Evolutionary conservation across 2,113 vertebrate genomes (phyloP), one percentile per base, ranked within the genome.

Genomic region (Benitochromis conjunctus): DNA sequence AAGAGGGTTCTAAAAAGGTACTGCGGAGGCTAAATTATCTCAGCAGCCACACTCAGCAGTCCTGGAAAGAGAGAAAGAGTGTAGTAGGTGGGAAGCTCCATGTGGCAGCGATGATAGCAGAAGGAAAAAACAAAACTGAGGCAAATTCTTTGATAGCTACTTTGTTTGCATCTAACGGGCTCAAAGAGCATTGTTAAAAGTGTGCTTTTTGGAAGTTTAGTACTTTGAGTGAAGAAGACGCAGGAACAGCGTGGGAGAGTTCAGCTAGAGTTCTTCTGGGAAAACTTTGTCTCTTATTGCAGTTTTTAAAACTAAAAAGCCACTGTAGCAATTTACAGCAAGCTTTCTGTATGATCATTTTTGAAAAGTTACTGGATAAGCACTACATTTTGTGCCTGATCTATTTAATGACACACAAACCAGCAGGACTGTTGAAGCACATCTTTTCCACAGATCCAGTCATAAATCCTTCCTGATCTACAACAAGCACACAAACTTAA

Each of bases 91-190:
- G 84, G 71, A 80, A 79, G 86, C 62, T 84, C 3, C 8, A 38
- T 41, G 89, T 92, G 85, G 86, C 87, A 82, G 90, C 60, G 19
- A 66, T 31, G 71, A 53, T 76, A 76, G 71, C 71, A 34, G 26
- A 34, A 53, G n/a, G 74, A 55, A 56, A 82, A 88, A 90, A 85
- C 66, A 86, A 41, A 54, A 57, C 54, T 18, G 71, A 83, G 79
- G 81, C 74, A 29, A 84, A 80, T 78, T 84, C 46, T 91, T 84
- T 85, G 81, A 92, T 82, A 83, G 83, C 79, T 64, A 83, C 60
- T 9, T 83, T 85, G 92, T 91, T 89, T 57, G 43, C n/a, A 79
- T 85, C 48, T 69, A 80, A 66, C 51, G 11, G 58, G 80, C 83
- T 90, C 77, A 90, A 83, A 83, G 85, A 81, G 86, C 29, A 58